Conservation (phyloP, 2,797 vertebrate genomes). For the Chaetodon trifasciatus region DNA sequence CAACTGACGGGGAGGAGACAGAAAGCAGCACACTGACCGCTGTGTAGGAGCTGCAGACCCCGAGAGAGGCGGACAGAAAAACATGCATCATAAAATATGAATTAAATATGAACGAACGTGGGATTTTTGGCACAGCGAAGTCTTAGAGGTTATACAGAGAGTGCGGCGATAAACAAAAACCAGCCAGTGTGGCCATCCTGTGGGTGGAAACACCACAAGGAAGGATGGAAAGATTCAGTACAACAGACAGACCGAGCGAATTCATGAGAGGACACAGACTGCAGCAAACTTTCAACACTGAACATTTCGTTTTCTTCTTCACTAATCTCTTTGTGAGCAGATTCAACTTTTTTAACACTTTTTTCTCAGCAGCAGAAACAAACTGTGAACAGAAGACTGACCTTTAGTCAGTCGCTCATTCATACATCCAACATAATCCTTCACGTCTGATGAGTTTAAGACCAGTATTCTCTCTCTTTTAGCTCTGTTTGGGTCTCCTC, state of each 20-base stretch:
- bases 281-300: not conserved
- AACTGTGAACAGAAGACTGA: not conserved
- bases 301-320: not conserved
- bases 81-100: constrained; percentile 36
- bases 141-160: constrained; percentile 30
- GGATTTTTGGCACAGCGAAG: constrained; percentile 13
- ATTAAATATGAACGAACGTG: constrained; percentile 53
- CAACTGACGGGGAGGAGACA: constrained; percentile 14
- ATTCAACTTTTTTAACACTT: too few relatives aligned
- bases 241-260: not conserved
- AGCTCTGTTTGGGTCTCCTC: too few relatives aligned
- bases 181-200: constrained; percentile 5
- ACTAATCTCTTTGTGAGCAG: too few relatives aligned
- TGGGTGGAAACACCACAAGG: constrained; percentile 29
- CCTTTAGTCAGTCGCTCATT: too few relatives aligned
- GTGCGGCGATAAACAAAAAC: constrained; percentile 15
- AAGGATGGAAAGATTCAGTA: not conserved
- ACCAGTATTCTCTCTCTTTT: too few relatives aligned
- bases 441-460: too few relatives aligned
- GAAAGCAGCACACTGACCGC: constrained; percentile 9
- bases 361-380: too few relatives aligned
- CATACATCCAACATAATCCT: too few relatives aligned
- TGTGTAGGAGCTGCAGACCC: constrained; percentile 23
- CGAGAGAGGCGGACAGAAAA: constrained; percentile 12
- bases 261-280: not conserved